Percentiles rank a stretch among this genome's conserved stretches.
phyloP scores from a whole-genome alignment of 2,113 vertebrate genomes.

The Menura novaehollandiae region DNA sequence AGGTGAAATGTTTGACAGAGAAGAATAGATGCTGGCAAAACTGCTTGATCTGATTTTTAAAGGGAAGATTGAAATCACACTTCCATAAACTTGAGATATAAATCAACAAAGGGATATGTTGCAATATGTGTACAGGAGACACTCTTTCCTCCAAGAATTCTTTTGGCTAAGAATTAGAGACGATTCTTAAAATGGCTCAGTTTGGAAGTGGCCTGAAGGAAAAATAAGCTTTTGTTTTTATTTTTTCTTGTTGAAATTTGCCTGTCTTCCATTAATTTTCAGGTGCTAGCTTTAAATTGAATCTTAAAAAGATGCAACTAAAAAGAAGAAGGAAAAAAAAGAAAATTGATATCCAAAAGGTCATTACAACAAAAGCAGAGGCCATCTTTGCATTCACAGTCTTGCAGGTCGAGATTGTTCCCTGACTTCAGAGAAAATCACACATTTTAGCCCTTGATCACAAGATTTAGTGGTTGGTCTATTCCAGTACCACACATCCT shows the following conservation, averaged over 20 bases:
- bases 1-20: neutral
- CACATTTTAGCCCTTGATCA: neutral
- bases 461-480: neutral
- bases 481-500: neutral
- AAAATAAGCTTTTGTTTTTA: neutral
- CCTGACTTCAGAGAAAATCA: neutral
- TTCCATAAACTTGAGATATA: neutral
- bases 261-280: neutral
- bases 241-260: neutral
- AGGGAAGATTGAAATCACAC: neutral
- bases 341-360: accelerated
- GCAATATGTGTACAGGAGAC: neutral
- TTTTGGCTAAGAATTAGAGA: neutral
- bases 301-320: neutral
- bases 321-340: neutral
- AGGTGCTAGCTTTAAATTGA: neutral
- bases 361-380: neutral
- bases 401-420: neutral
- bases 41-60: neutral
- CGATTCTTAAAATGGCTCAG: neutral
- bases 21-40: neutral
- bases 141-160: neutral
- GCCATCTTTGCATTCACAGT: neutral
- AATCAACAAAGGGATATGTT: neutral
- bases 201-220: neutral